Evolutionary conservation across 2,797 vertebrate genomes (phyloP).

Genomic region (Discoglossus pictus): DNA sequence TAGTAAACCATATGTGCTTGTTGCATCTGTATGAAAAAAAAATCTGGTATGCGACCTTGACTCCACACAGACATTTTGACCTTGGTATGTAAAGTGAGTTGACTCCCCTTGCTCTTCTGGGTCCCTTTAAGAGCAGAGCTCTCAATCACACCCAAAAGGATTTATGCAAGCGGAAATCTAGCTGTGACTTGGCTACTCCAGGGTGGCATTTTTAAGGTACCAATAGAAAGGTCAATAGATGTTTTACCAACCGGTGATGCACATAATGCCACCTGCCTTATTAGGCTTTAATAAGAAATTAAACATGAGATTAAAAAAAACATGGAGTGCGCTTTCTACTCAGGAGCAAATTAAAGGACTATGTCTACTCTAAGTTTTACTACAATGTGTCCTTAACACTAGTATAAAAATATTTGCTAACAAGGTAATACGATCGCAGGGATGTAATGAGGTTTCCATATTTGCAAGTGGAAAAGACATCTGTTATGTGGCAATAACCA

Average conservation of each 20-base stretch:
- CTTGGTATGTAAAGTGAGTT: no score
- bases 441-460: slow-evolving; percentile 54
- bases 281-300: slow-evolving; percentile 43
- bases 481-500: slow-evolving; percentile 59
- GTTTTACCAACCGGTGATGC: slow-evolving; percentile 48
- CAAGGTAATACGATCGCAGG: slow-evolving; percentile 62
- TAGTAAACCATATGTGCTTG: no score
- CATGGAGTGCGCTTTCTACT: slow-evolving; percentile 37
- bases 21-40: no score
- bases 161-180: slow-evolving; percentile 44
- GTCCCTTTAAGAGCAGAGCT: slow-evolving; percentile 28
- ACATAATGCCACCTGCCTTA: slow-evolving; percentile 46
- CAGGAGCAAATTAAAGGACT: slow-evolving; percentile 51
- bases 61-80: no score
- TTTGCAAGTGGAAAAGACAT: slow-evolving; percentile 65
- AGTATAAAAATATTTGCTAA: slow-evolving; percentile 70
- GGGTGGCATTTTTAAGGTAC: slow-evolving; percentile 36
- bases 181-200: slow-evolving; percentile 38
- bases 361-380: no score
- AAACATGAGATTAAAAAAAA: slow-evolving; percentile 34
- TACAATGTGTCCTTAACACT: no score
- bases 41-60: no score
- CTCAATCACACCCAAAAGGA: slow-evolving; percentile 40
- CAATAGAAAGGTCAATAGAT: slow-evolving; percentile 50
- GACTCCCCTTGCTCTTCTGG: no score